Evolutionary conservation across 2,113 vertebrate species (phyloP).

Genomic region (Macquaria ambigua): DNA sequence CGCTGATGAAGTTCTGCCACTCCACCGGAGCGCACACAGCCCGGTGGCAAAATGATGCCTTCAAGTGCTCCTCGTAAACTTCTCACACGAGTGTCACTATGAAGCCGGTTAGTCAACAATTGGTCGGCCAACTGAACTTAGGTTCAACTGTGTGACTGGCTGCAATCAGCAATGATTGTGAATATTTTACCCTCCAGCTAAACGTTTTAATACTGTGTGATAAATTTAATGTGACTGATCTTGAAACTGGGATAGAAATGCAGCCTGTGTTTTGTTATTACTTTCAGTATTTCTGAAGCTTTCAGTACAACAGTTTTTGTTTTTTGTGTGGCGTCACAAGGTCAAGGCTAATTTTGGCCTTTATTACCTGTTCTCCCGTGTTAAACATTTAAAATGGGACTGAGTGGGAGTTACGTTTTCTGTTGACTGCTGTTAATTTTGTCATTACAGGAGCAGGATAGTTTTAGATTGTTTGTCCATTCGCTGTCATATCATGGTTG

Average conservation of each 20-base stretch:
- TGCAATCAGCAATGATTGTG: background rate
- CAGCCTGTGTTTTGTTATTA: background rate
- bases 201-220: background rate
- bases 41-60: conserved; percentile 56
- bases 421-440: background rate
- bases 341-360: background rate
- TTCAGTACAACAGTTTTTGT: background rate
- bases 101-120: conserved; percentile 15
- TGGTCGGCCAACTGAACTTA: background rate
- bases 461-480: background rate
- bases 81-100: background rate
- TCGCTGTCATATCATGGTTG: background rate
- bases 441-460: background rate
- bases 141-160: background rate
- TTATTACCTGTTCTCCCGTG: background rate
- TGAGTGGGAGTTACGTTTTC: background rate
- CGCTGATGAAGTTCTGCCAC: conserved; percentile 58
- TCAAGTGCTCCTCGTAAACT: conserved; percentile 60
- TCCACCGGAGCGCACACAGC: conserved; percentile 46
- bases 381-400: background rate
- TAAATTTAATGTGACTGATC: background rate
- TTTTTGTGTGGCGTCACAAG: background rate
- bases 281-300: background rate
- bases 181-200: background rate
- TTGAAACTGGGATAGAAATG: background rate